Evolutionary conservation across 2,113 vertebrate genomes (phyloP).

Genomic region (Isurus oxyrinchus): DNA sequence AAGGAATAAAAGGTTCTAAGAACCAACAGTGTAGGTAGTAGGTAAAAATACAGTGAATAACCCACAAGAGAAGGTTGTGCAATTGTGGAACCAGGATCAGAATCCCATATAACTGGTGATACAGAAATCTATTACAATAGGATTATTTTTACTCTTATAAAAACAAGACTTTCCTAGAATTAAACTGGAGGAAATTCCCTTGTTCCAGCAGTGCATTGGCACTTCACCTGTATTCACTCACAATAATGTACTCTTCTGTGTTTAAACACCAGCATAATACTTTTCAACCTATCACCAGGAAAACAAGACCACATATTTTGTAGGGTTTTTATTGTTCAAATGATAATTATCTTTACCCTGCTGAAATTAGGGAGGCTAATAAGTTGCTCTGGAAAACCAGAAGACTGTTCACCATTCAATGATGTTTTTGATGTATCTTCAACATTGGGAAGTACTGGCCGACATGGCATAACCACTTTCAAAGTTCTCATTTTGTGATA

Average conservation of each 20-base stretch:
- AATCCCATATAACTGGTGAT: background rate
- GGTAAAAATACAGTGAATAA: background rate
- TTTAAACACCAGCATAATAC: background rate
- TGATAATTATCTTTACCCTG: background rate
- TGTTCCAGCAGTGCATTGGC: background rate
- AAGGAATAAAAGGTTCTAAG: background rate
- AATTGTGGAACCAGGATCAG: background rate
- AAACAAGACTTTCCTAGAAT: background rate
- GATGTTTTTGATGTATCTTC: background rate
- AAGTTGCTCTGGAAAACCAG: background rate
- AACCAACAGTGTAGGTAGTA: background rate
- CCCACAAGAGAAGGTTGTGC: background rate
- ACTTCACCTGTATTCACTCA: background rate
- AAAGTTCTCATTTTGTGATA: background rate
- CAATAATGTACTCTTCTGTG: background rate
- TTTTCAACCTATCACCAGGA: background rate
- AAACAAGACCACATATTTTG: background rate
- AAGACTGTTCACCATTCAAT: background rate
- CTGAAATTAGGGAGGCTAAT: background rate
- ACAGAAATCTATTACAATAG: background rate
- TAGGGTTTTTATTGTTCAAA: background rate
- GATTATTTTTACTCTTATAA: background rate
- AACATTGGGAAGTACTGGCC: background rate
- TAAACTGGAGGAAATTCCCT: background rate
- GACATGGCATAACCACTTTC: background rate